Evolutionary conservation across 2,113 vertebrate species (phyloP), one percentile per base, ranked within the genome.

Genomic region (Verasper variegatus): DNA sequence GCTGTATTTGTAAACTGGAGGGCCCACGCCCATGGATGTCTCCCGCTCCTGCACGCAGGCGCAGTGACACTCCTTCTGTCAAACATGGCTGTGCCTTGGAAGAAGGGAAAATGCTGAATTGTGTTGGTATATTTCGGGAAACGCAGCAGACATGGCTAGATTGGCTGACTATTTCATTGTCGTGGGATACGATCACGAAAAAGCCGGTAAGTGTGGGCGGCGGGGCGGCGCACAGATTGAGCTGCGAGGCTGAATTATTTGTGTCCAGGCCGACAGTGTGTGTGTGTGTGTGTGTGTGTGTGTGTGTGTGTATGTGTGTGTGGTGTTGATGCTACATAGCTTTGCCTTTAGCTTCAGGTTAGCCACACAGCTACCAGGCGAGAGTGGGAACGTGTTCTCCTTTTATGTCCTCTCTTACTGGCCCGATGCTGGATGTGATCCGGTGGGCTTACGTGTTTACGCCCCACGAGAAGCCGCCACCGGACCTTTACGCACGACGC

Each of bases 121-220:
- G 92, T 94, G 88, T 90, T 90, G 93, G 85, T 88, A 88, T 87
- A 88, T 82, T 35, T 93, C 88, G 84, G 89, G 89, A 91, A 92
- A 94, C 89, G 74, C 80, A 91, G 86, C 90, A 95, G 95, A 94
- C 93, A 98, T 98, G 97, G 96, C 96, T 52, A 95, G 97, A 93
- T 92, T 98, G 93, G 97, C 96, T 49, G 97, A 98, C 91, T 98
- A 98, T 89, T 97, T 98, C 86, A 95, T 95, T 80, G 95, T 98
- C 84, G 97, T 98, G 88, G 97, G 97, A 94, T 97, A 97, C 87
- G 97, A 98, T 86, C 96, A 95, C 26, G 96, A 97, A 84, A 98
- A 98, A 94, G 92, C 96, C 84, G 96, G 97, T 98, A 94, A 95
- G 96, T 94, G 17, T 45, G 58, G 69, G 13, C 15, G 54, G 54